Percentiles rank a stretch among this genome's conserved stretches.
These are phyloP conservation scores for Drosophila seguyi DNA, from an alignment of 1,140 invertebrate genomes.

Conservation along the genomic window DNA sequence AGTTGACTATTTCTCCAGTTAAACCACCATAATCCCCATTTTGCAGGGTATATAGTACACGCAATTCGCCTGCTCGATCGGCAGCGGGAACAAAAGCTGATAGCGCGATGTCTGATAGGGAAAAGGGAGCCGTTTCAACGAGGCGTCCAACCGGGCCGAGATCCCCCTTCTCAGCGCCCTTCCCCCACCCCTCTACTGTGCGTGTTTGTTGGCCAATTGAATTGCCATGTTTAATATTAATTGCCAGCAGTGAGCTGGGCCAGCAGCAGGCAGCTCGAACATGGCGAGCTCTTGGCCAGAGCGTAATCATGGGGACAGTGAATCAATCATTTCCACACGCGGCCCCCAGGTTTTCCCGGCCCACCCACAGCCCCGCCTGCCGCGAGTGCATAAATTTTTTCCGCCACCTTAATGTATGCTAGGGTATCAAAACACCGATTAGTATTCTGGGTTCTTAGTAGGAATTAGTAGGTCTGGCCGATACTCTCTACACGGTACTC, in stretches of 20 bases:
- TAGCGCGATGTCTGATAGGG: slow-evolving; percentile 35
- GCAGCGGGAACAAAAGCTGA: slow-evolving; percentile 36
- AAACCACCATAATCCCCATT: not conserved
- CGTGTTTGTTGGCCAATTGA: slow-evolving; percentile 56
- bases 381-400: slow-evolving; percentile 29
- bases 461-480: slow-evolving; percentile 43
- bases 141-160: slow-evolving; percentile 39
- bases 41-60: slow-evolving; percentile 22
- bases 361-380: slow-evolving; percentile 42
- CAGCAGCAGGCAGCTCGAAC: slow-evolving; percentile 23
- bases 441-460: slow-evolving; percentile 13
- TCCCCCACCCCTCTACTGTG: slow-evolving; percentile 13
- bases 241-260: slow-evolving; percentile 46
- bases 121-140: slow-evolving; percentile 29
- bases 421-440: slow-evolving; percentile 39
- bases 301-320: slow-evolving; percentile 58
- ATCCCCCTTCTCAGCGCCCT: not conserved
- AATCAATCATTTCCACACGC: slow-evolving; percentile 79
- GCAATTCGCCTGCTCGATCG: slow-evolving; percentile 29
- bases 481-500: slow-evolving; percentile 17
- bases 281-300: slow-evolving; percentile 44
- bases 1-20: too few species aligned
- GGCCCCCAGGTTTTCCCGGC: slow-evolving; percentile 51
- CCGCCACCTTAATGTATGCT: slow-evolving; percentile 23
- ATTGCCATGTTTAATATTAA: slow-evolving; percentile 74